These are phyloP conservation scores for Petrosia ficiformis DNA, from an alignment of 37 sponge, comb jelly and placozoan genomes.

Conservation along the genomic window DNA sequence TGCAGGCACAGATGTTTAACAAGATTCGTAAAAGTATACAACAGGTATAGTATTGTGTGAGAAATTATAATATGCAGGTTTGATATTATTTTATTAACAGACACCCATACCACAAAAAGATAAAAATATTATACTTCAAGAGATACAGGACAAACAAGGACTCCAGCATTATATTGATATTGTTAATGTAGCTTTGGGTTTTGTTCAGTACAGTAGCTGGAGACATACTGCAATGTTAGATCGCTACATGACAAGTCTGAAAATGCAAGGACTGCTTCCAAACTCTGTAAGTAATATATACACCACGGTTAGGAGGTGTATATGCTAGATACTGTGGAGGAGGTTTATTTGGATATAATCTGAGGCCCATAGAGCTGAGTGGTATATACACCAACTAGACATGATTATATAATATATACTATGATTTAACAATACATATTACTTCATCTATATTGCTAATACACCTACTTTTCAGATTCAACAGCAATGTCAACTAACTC, in stretches of 20 bases:
- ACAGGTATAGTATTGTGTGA: not conserved
- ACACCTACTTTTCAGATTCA: no score
- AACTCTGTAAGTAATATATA: not conserved
- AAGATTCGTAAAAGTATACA: not conserved
- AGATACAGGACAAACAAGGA: not conserved
- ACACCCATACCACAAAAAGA: not conserved
- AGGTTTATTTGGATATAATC: no score
- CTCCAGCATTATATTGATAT: not conserved
- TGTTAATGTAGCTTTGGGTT: not conserved
- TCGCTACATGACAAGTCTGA: not conserved
- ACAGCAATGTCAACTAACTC: not conserved
- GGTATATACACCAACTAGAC: no score
- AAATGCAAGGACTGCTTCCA: not conserved
- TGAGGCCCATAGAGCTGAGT: no score
- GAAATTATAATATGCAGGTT: not conserved
- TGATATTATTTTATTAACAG: not conserved
- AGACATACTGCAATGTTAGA: not conserved
- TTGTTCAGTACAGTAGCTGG: not conserved
- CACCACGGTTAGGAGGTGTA: no score
- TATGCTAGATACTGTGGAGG: no score
- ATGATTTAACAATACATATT: no score
- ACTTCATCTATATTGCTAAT: no score
- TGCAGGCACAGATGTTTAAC: not conserved
- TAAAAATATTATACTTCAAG: not conserved
- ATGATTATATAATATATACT: no score